Evolutionary conservation across 2,113 vertebrate genomes (phyloP).

Genomic region (Mormoops blainvillei): DNA sequence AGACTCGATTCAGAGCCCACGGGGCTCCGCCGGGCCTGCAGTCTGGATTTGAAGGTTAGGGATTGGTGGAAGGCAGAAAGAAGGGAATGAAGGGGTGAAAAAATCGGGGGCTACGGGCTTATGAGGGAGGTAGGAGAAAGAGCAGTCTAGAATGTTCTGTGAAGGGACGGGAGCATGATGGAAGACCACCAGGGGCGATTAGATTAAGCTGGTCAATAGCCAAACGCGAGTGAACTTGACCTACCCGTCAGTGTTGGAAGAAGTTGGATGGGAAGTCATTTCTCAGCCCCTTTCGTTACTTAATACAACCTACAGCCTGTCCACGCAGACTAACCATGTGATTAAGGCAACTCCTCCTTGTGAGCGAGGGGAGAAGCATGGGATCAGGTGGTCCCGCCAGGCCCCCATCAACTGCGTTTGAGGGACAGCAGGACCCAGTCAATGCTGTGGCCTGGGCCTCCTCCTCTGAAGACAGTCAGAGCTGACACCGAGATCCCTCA

Average conservation of each 20-base stretch:
- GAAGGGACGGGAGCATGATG: not conserved
- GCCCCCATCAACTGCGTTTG: not conserved
- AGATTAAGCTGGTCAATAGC: not conserved
- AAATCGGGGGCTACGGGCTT: not conserved
- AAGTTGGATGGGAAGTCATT: not conserved
- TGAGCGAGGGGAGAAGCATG: fast-evolving
- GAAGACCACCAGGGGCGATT: not conserved
- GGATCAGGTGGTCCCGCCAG: not conserved
- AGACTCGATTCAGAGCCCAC: not conserved
- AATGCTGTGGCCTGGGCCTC: not conserved
- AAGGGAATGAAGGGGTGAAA: not conserved
- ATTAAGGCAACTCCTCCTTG: not conserved
- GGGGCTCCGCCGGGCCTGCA: not conserved
- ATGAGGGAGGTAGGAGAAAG: not conserved
- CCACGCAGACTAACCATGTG: not conserved
- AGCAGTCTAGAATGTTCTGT: not conserved
- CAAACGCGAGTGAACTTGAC: not conserved
- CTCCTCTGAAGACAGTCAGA: not conserved
- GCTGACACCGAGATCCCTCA: not conserved
- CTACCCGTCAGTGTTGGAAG: not conserved
- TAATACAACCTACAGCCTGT: not conserved
- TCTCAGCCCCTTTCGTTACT: not conserved
- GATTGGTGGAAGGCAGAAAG: not conserved
- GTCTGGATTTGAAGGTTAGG: not conserved
- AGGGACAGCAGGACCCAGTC: not conserved